Evolutionary conservation across 2,888 invertebrate genomes (phyloP), one percentile per base, ranked within the genome.

Genomic region (Synanthedon formicaeformis): DNA sequence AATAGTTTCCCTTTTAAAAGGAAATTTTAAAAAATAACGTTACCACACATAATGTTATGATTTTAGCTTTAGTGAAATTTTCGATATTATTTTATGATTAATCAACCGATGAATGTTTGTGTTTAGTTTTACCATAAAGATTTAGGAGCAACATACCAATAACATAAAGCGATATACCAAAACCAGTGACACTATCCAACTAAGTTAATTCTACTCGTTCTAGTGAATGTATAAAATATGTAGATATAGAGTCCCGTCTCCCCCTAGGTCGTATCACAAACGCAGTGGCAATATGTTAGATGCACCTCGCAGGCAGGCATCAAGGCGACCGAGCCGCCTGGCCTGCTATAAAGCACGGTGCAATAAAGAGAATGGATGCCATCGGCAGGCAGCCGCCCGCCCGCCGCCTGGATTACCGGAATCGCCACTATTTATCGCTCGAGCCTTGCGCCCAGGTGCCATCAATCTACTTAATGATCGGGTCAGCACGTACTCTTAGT

Each of bases 401-500:
- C 77, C 83, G 81, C 82, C 74, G 78, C 75, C 77, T 69, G 86
- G 86, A 86, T 87, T 87, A 87, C 81, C 81, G 78, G 82, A 86
- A 86, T 84, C 84, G 82, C 84, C 87, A 86, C 87, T 87, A 87
- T 87, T 86, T 87, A 87, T 87, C 85, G 87, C 83, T 75, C 77
- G 71, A 78, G 82, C 81, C 83, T 79, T 80, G 80, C 82, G 81
- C 84, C 83, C 87, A 87, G 87, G 87, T 86, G 82, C 87, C 78
- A 87, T 87, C 87, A 83, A 87, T 87, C 87, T 87, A 81, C 85
- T 86, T 87, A 87, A 87, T 86, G 87, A 87, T 86, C 86, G 85
- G 87, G 86, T 87, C 87, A 86, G 87, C 87, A 81, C 82, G 74
- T 77, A 73, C 78, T 83, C 84, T 83, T 74, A 73, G 69, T 74